phyloP scores from a whole-genome alignment of 1,140 invertebrate species.

The Yoshiicerus persimilis region DNA sequence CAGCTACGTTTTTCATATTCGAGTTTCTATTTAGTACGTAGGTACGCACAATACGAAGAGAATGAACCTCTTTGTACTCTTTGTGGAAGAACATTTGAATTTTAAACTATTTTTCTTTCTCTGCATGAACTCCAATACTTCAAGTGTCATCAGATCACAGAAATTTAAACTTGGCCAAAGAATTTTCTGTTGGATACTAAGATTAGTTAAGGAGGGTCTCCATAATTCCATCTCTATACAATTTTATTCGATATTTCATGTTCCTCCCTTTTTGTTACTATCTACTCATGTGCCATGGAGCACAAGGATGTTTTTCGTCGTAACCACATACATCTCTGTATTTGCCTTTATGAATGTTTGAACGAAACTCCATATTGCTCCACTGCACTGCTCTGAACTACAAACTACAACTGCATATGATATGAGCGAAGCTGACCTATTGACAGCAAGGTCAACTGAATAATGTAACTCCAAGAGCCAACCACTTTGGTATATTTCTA shows the following conservation, averaged over 20 bases:
- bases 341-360: not conserved
- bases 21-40: not conserved
- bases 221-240: not conserved
- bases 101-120: not conserved
- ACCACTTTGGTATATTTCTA: not conserved
- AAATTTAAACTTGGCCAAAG: not conserved
- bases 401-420: too few relatives aligned
- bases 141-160: not conserved
- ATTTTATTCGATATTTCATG: not conserved
- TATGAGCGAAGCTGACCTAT: slow-evolving; percentile 4
- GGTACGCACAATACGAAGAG: not conserved
- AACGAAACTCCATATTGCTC: not conserved
- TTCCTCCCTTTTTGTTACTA: not conserved
- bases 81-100: slow-evolving; percentile 7
- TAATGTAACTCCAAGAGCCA: too few relatives aligned
- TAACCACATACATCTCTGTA: not conserved
- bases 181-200: not conserved
- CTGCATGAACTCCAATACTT: slow-evolving; percentile 10
- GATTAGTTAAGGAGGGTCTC: not conserved
- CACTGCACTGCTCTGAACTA: not conserved
- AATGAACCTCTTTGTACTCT: not conserved
- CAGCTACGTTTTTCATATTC: not conserved
- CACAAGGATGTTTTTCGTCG: not conserved
- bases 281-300: not conserved
- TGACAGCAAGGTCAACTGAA: not conserved